These are phyloP conservation scores for Anthoscopus minutus DNA, from an alignment of 2,113 vertebrate genomes.

Conservation along the genomic window DNA sequence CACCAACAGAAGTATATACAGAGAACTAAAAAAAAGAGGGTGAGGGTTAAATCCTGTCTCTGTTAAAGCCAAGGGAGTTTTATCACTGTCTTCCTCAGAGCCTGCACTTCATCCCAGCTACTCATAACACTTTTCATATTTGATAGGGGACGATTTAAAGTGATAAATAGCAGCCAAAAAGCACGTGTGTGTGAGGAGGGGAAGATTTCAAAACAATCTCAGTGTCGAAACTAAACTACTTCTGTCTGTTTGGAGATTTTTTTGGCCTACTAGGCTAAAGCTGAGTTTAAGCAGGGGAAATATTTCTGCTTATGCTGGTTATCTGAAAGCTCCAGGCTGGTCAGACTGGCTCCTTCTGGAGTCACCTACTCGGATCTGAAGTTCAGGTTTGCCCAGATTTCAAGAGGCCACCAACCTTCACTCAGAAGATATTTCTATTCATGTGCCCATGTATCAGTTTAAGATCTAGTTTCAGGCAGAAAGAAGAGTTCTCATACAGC, in stretches of 20 bases:
- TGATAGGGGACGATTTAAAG: constrained; percentile 17
- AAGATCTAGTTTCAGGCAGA: not conserved
- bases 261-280: not conserved
- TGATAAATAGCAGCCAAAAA: constrained; percentile 29
- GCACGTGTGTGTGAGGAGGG: not conserved
- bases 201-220: not conserved
- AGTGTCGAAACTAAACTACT: not conserved
- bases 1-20: not conserved
- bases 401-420: not conserved
- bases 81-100: constrained; percentile 1
- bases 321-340: not conserved
- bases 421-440: not conserved
- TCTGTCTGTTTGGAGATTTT: not conserved
- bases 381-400: not conserved
- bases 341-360: not conserved
- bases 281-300: not conserved
- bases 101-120: constrained; percentile 31
- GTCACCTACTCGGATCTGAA: not conserved
- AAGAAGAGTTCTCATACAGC: not conserved
- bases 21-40: not conserved
- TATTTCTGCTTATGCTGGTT: not conserved
- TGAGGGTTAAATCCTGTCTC: constrained; percentile 1
- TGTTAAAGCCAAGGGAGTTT: not conserved
- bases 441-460: not conserved
- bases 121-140: not conserved